Evolutionary conservation across 2,797 vertebrate species (phyloP), one percentile per base, ranked within the genome.

Genomic region (Pteronotus mesoamericanus): DNA sequence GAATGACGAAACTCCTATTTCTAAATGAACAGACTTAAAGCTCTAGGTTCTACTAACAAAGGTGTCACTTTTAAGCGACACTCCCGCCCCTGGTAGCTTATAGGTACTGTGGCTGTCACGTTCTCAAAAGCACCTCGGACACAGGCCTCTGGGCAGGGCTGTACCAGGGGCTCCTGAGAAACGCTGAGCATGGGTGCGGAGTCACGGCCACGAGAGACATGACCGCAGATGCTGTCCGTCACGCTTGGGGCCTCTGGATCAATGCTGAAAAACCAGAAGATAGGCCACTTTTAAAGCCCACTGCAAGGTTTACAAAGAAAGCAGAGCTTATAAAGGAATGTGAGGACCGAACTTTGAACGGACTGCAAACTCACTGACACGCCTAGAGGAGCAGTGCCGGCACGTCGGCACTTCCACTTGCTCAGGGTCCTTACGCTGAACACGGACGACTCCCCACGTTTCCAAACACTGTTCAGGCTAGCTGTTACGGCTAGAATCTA

Each of bases 181-280:
- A 44, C 42, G 61, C 39, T 0, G 3, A 59, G 26, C 46, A 51
- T 9, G n/a, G 24, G 24, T 1, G 26, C 46, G 6, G 0, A 57
- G 32, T 19, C 29, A 34, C 16, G 6, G 14, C 59, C 55, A 39
- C 18, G 14, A 32, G 46, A 74, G 34, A 87, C 37, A 19, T 3
- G 29, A 59, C 24, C 2, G 3, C 1, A 6, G 42, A n/a, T 4
- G 24, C 12, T 4, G 3, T 14, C 5, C 5, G 2, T 16, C 3
- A 11, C 4, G 1, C 11, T 1, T 18, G 3, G 46, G 46, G 15
- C 15, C 61, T 61, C 48, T 21, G 48, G 14, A 78, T 8, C 69
- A 4, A 24, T 4, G 34, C 16, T 8, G 32, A n/a, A 44, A 53
- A 42, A 61, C 16, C 32, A 37, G 26, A 91, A 18, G 6, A 55